Evolutionary conservation across 2,797 vertebrate species (phyloP), one percentile per base, ranked within the genome.

Genomic region (Ctenopoma multispine): DNA sequence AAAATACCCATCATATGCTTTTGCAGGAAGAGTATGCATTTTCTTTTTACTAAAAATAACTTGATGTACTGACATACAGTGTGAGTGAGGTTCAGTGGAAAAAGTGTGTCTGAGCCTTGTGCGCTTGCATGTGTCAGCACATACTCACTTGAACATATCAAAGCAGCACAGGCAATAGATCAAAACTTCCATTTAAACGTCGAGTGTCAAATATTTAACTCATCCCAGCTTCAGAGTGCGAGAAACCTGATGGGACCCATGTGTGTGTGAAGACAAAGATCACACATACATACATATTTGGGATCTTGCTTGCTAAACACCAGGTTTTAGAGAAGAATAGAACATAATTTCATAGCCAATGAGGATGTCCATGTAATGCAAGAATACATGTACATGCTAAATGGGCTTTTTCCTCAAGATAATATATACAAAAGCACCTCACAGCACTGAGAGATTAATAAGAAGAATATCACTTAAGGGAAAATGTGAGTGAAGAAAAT

Each of bases 171-270:
- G 53, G 58, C 69, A 47, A 72, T 79, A 79, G 55, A 91, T 89
- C 86, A 86, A n/a, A 43, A 69, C 51, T 64, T 68, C 62, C 53
- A 61, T 73, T 55, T 72, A 34, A 34, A 83, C 81, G 54, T 60
- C 47, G 44, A 64, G 57, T 69, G 75, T 89, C 72, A 76, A 74
- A 63, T 65, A 63, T 84, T 74, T 80, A 87, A 90, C 78, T 84
- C 80, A 77, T 79, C 79, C 82, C 77, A 82, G 76, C 80, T 79
- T 82, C 64, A 61, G 61, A 68, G 46, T 54, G 81, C 67, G 51
- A 23, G 31, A 69, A 71, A 73, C 43, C 54, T 59, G 64, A 88
- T 87, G 75, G 70, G 74, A 82, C 59, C 85, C 81, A 84, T 86
- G 66, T 84, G 90, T 84, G 90, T 82, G 76, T 79, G 63, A 61